Evolutionary conservation across 2,888 invertebrate genomes (phyloP), one percentile per base, ranked within the genome.

Genomic region (Auanema freiburgensis): DNA sequence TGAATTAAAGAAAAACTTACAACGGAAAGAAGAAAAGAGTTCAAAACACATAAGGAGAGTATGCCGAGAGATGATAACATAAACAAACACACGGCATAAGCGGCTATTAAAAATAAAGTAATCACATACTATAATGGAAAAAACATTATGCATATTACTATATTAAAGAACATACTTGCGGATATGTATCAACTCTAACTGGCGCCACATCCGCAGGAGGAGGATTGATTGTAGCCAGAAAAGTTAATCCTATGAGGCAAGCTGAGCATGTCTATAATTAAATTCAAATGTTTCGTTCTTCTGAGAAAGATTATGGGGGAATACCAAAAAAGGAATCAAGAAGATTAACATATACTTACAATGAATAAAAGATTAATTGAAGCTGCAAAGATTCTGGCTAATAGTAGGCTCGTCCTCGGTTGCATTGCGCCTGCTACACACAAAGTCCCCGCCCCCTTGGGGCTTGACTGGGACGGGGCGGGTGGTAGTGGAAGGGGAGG

Each of bases 11-110:
- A n/a, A 33, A 24, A 40, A 58, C 63, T 58, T 23, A 63, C 63
- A 57, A 63, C 41, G 2, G 58, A 63, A 24, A 63, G 21, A 14
- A 63, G 21, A 50, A 63, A 63, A 12, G 63, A 63, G 21, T 57
- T 63, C 40, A 63, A 58, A 49, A 63, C 44, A 14, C 40, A 50
- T 12, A 63, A 46, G 5, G 63, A 51, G 23, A 58, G n/a, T 11
- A 63, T 18, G 24, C 63, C 63, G 18, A 63, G 51, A 25, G 53
- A 52, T 18, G 58, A 51, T 12, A 58, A 42, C 16, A 63, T 49
- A n/a, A 57, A 51, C 40, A 63, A 58, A 46, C 63, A 52, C 12
- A 25, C 14, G 24, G 54, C 43, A 41, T 53, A 63, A n/a, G 49
- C 33, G 10, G 52, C 57, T 18, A 63, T 58, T 23, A 63, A 40